Evolutionary conservation across 2,797 vertebrate species (phyloP).

Genomic region (Phyllotis vaccarum): DNA sequence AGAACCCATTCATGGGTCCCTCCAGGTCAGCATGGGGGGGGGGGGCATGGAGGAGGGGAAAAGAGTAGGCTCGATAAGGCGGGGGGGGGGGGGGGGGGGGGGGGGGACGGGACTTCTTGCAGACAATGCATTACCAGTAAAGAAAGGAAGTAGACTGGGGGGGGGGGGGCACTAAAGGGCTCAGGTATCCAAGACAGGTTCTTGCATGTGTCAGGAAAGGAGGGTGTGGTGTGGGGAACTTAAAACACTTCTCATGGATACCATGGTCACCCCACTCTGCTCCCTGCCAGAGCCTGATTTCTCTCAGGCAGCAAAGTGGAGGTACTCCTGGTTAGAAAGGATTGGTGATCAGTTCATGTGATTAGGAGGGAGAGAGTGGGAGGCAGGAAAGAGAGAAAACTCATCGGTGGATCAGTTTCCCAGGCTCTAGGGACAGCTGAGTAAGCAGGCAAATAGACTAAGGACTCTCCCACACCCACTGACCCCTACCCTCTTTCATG

Average conservation of each 20-base stretch:
- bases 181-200: not conserved
- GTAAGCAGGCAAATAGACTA: constrained; percentile 47
- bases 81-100: not conserved
- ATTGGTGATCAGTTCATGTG: constrained; percentile 63
- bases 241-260: not conserved
- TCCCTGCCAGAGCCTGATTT: constrained; percentile 58
- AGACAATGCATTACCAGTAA: not conserved
- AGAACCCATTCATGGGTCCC: not conserved
- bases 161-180: not conserved
- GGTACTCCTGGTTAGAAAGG: constrained; percentile 44
- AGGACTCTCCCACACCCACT: constrained; percentile 40
- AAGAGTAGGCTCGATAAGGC: not conserved
- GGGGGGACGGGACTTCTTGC: not conserved
- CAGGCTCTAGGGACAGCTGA: not conserved
- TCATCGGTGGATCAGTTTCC: not conserved
- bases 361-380: constrained; percentile 46
- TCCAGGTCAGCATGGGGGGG: not conserved
- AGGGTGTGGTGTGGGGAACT: not conserved
- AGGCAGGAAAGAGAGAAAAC: not conserved
- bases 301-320: constrained; percentile 23
- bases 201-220: not conserved
- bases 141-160: not conserved
- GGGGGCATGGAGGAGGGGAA: not conserved
- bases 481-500: constrained; percentile 68
- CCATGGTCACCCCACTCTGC: not conserved